phyloP scores from a whole-genome alignment of 1,140 invertebrate species.

The Tribolium madens region DNA sequence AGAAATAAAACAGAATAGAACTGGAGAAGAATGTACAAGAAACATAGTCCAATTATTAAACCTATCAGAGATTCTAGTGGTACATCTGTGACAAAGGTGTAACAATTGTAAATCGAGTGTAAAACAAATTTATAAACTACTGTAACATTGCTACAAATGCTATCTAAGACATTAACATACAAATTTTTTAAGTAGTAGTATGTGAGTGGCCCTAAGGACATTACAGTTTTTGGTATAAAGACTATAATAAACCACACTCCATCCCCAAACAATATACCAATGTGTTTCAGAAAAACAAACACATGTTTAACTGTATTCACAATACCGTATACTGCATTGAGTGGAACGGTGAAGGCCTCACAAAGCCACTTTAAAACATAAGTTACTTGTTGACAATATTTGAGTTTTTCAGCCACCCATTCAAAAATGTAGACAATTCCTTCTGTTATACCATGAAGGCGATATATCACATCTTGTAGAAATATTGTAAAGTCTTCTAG shows the following conservation, averaged over 20 bases:
- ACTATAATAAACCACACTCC: slow-evolving; percentile 55
- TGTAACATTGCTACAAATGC: slow-evolving; percentile 6
- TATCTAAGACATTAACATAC: slow-evolving; percentile 17
- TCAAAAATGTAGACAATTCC: neutral
- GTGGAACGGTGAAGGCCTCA: neutral
- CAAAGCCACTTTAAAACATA: neutral
- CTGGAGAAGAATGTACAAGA: slow-evolving; percentile 51
- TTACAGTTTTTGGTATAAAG: slow-evolving; percentile 45
- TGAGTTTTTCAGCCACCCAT: neutral
- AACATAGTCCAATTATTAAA: slow-evolving; percentile 41
- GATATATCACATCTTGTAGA: slow-evolving; percentile 46
- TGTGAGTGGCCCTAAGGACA: slow-evolving; percentile 12
- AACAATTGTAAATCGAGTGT: slow-evolving; percentile 25
- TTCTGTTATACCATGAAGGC: slow-evolving; percentile 10
- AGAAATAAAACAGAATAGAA: slow-evolving; percentile 47
- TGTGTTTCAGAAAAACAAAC: slow-evolving; percentile 45
- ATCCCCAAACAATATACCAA: slow-evolving; percentile 51
- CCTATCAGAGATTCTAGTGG: slow-evolving; percentile 53
- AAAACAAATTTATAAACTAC: neutral
- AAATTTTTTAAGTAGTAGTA: slow-evolving; percentile 28
- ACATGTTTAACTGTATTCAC: neutral
- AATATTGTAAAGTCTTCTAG: slow-evolving; percentile 52
- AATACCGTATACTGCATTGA: slow-evolving; percentile 5
- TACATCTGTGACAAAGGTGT: slow-evolving; percentile 52
- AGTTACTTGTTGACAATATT: neutral